Percentiles rank a stretch among this genome's conserved stretches.
phyloP scores from a whole-genome alignment of 2,113 vertebrate genomes.

The Nothobranchius furzeri region DNA sequence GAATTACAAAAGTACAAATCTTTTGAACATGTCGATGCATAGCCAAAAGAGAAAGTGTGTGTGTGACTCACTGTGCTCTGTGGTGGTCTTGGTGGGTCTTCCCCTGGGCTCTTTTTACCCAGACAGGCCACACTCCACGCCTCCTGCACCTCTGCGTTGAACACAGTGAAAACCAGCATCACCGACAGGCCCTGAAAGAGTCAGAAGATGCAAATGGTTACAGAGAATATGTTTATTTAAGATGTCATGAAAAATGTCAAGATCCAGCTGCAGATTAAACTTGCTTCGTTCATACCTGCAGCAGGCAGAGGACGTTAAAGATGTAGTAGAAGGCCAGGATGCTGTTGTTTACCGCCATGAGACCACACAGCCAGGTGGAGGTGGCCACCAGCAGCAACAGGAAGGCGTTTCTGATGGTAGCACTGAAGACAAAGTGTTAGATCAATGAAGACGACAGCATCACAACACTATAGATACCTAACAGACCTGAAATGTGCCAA shows the following conservation, averaged over 20 bases:
- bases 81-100: slow-evolving; percentile 82
- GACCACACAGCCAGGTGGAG: slow-evolving; percentile 95
- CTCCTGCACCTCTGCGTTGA: slow-evolving; percentile 91
- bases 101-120: slow-evolving; percentile 85
- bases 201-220: not conserved
- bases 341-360: slow-evolving; percentile 98
- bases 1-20: too few species aligned
- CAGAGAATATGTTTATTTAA: too few species aligned
- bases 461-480: too few species aligned
- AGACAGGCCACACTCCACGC: slow-evolving; percentile 91
- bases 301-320: slow-evolving; percentile 90
- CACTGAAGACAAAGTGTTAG: slow-evolving; percentile 70
- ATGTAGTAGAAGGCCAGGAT: slow-evolving; percentile 98
- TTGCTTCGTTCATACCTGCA: slow-evolving; percentile 84
- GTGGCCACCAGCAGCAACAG: slow-evolving; percentile 93
- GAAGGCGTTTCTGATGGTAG: slow-evolving; percentile 92
- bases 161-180: slow-evolving; percentile 89
- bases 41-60: not conserved
- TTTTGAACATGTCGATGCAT: too few species aligned
- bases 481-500: too few species aligned
- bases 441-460: too few species aligned
- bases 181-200: slow-evolving; percentile 85
- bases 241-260: not conserved
- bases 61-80: slow-evolving; percentile 80
- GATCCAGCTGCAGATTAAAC: not conserved